Conservation (phyloP, 2,113 vertebrate species). For the Varanus komodoensis region DNA sequence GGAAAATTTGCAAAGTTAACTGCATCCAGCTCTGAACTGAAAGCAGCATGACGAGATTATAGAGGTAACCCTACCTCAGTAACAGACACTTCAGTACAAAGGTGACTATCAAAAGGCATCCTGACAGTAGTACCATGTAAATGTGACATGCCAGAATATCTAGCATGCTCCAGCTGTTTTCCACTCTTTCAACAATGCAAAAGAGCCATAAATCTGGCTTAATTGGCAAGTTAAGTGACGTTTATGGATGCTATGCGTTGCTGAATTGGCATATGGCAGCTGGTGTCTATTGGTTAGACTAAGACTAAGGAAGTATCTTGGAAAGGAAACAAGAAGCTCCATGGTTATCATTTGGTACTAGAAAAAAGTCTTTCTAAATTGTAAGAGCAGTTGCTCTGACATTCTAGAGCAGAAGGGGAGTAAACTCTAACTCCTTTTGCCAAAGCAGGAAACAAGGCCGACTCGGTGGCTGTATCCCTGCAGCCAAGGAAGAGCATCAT, state of each 20-base stretch:
- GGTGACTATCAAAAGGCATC: background rate
- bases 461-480: background rate
- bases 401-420: background rate
- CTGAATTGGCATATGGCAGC: conserved; percentile 12
- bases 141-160: background rate
- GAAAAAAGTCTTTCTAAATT: background rate
- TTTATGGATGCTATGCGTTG: conserved; percentile 4
- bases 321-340: conserved; percentile 20
- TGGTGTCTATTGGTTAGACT: background rate
- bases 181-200: background rate
- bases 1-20: background rate
- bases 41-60: background rate
- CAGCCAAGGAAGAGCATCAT: background rate
- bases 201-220: conserved; percentile 18
- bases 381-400: background rate
- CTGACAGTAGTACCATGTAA: background rate
- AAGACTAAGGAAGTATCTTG: conserved; percentile 17
- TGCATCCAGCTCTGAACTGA: background rate
- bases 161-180: conserved; percentile 23
- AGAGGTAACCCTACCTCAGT: background rate
- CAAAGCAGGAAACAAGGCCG: background rate
- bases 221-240: background rate
- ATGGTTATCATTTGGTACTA: conserved; percentile 6
- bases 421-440: background rate
- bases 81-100: background rate